phyloP scores from a whole-genome alignment of 2,888 invertebrate species.

The Synergus itoensis region DNA sequence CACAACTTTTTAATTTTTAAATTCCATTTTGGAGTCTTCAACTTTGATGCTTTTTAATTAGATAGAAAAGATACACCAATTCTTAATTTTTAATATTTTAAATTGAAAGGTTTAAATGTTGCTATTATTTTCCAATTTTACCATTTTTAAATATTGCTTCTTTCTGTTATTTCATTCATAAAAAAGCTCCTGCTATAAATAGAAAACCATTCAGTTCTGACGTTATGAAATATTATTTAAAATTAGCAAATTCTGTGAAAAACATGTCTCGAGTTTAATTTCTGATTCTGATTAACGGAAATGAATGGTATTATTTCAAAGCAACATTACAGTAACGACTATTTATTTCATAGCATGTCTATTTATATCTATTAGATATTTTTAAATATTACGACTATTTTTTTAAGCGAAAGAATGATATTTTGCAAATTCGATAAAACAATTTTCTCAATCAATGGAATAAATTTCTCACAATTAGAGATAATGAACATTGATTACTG shows the following conservation, averaged over 20 bases:
- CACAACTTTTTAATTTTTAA: too few species aligned
- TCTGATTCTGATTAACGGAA: background rate
- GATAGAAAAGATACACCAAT: too few species aligned
- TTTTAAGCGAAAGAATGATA: background rate
- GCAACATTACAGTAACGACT: too few species aligned
- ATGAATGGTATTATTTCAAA: background rate
- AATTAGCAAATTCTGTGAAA: background rate
- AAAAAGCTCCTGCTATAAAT: background rate
- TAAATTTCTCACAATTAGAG: background rate
- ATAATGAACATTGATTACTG: slow-evolving; percentile 1
- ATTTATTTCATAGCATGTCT: background rate
- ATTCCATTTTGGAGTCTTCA: too few species aligned
- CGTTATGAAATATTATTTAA: background rate
- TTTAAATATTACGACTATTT: background rate
- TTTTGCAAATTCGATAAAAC: background rate
- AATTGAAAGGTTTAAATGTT: too few species aligned
- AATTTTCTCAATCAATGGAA: background rate
- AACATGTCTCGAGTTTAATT: background rate
- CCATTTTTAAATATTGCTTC: background rate
- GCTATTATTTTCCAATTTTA: too few species aligned
- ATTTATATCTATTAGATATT: background rate
- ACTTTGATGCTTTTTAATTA: too few species aligned
- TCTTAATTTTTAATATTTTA: too few species aligned
- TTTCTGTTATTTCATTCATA: background rate
- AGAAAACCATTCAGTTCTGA: background rate